Percentiles rank a stretch among this genome's conserved stretches.
These are phyloP conservation scores for Sciaenops ocellatus DNA, from an alignment of 2,797 vertebrate genomes.

Conservation along the genomic window DNA sequence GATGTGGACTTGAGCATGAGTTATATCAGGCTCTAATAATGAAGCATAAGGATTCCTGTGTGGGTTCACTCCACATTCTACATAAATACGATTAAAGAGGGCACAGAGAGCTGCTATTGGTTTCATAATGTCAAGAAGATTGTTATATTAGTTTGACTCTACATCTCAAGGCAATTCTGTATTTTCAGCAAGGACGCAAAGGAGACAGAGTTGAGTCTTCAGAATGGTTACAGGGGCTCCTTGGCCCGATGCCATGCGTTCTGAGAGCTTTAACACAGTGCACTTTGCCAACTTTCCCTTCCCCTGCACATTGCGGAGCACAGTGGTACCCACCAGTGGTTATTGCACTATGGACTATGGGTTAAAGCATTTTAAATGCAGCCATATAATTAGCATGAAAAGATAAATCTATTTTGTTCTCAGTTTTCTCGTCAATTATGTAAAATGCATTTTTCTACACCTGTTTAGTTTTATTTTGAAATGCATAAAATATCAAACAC, in stretches of 20 bases:
- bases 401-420: constrained; percentile 23
- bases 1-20: constrained; percentile 51
- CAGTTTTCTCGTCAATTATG: constrained; percentile 6
- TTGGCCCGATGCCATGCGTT: constrained; percentile 74
- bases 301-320: constrained; percentile 51
- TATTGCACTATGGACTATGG: constrained; percentile 52
- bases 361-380: constrained; percentile 70
- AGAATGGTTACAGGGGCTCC: constrained; percentile 71
- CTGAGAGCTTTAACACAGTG: constrained; percentile 71
- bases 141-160: constrained; percentile 76
- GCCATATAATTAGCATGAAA: constrained; percentile 54
- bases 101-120: constrained; percentile 69
- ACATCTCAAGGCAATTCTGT: constrained; percentile 69
- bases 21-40: constrained; percentile 64
- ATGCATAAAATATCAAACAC: background rate
- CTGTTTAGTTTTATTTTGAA: background rate
- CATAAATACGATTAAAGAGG: constrained; percentile 76
- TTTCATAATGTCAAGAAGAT: constrained; percentile 76
- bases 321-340: constrained; percentile 48
- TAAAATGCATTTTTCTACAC: background rate
- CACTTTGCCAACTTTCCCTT: constrained; percentile 73
- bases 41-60: constrained; percentile 63
- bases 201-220: constrained; percentile 68
- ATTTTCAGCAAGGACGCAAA: constrained; percentile 65
- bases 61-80: constrained; percentile 60